Evolutionary conservation across 2,113 vertebrate species (phyloP).

Genomic region (Malurus elegans): DNA sequence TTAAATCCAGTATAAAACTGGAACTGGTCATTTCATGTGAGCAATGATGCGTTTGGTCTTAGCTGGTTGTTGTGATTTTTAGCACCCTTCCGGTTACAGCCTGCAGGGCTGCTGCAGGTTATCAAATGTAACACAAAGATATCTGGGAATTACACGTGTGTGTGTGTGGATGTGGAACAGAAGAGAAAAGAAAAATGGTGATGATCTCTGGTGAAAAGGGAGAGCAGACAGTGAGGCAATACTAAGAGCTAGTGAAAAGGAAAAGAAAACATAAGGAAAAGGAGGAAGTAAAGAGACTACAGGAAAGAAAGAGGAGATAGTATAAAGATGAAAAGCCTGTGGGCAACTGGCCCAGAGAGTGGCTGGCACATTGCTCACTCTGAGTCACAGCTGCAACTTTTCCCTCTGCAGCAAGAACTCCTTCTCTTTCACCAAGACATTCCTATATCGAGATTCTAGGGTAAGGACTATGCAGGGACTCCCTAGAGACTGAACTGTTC

Average conservation of each 20-base stretch:
- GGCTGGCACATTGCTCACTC: accelerated
- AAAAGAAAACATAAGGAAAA: not conserved
- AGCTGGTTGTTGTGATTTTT: not conserved
- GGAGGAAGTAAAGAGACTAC: not conserved
- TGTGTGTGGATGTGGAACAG: not conserved
- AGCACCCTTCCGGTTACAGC: not conserved
- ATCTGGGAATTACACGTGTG: not conserved
- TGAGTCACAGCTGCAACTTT: not conserved
- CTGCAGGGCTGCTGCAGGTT: not conserved
- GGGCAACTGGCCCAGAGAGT: not conserved
- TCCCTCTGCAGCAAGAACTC: not conserved
- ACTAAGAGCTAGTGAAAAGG: not conserved
- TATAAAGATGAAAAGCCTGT: not conserved
- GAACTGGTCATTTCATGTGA: not conserved
- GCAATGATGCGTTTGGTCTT: not conserved
- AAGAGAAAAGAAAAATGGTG: not conserved
- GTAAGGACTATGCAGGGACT: not conserved
- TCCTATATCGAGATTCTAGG: not conserved
- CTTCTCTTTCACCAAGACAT: not conserved
- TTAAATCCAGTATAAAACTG: not conserved
- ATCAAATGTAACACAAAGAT: not conserved
- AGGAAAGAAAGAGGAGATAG: not conserved
- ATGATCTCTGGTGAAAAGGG: not conserved
- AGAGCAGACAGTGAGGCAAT: not conserved
- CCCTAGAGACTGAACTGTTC: not conserved